Base-by-base conservation (phyloP, 2,113 vertebrate species). In the Phyllopteryx taeniolatus region DNA sequence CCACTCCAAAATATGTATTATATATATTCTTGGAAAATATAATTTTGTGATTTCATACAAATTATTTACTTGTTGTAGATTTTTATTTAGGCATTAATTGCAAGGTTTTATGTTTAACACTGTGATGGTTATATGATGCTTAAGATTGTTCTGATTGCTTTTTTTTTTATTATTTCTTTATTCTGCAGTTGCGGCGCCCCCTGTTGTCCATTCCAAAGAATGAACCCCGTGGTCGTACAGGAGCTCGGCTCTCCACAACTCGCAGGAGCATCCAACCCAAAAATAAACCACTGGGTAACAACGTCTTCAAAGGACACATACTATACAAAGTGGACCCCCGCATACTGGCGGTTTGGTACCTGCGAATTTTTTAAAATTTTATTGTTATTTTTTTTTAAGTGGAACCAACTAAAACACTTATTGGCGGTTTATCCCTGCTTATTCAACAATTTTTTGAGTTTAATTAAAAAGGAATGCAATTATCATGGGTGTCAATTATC, bases 211-310 rank as follows among this genome's bases (percentile, higher is more conserved):
- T 97, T 3, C 96, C 96, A 47, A 98, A 97, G 87, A 95, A 88
- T 0, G 97, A 99, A 65, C 87, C 92, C 2, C 94, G 93, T 0
- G 93, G 95, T 68, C 94, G 94, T 1, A 95, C 93, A 0, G 96
- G 95, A 62, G 95, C 96, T 14, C 94, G 96, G 6, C 94, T 99
- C 7, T 99, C 98, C 0, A 98, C 97, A 14, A 99, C 97, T 0
- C 94, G 96, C 8, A 90, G 97, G 73, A 98, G 96, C 92, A 95
- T 98, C 89, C 98, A 98, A 87, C 97, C 97, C 17, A 98, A 98
- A 82, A 93, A 92, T 27, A 98, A 95, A 83, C 93, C 95, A 2
- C 78, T 94, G 3, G 95, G 96, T 96, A 94, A 93, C 72, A 10
- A 5, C 20, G 12, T 42, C 67, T 39, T 56, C 27, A 54, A 1